phyloP scores from a whole-genome alignment of 2,888 invertebrate species.

The Xanthia togata region DNA sequence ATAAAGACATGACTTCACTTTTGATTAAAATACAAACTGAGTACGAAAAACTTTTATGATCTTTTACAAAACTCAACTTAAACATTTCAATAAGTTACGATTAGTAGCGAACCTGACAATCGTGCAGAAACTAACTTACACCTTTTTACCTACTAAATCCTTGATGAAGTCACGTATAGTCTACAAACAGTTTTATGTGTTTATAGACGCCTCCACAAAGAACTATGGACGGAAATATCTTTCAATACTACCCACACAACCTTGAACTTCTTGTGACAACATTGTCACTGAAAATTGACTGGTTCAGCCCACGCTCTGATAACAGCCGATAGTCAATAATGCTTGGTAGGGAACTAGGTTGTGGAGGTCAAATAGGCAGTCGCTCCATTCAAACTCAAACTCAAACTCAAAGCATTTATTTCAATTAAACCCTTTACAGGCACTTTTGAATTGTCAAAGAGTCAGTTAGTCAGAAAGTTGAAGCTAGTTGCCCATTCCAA shows the following conservation, averaged over 20 bases:
- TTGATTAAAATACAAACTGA: not conserved
- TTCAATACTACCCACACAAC: slow-evolving; percentile 16
- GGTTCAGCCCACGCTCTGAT: slow-evolving; percentile 6
- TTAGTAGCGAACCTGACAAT: not conserved
- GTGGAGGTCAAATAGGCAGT: not conserved
- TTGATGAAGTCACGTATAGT: not conserved
- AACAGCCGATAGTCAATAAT: not conserved
- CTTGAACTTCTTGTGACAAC: not conserved
- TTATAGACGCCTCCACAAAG: slow-evolving; percentile 14
- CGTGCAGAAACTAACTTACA: not conserved
- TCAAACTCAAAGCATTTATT: too few relatives aligned
- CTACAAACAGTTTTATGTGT: not conserved
- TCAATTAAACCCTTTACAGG: too few relatives aligned
- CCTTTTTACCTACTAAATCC: not conserved
- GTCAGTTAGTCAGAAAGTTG: too few relatives aligned
- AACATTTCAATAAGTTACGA: not conserved
- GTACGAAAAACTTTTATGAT: not conserved
- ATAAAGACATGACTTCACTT: too few relatives aligned
- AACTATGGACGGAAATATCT: slow-evolving; percentile 3
- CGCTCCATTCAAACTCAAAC: too few relatives aligned
- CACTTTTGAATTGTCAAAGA: too few relatives aligned
- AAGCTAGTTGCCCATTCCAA: too few relatives aligned
- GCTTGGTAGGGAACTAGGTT: not conserved
- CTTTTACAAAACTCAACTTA: not conserved
- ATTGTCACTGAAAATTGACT: slow-evolving; percentile 5